A percentile compares a stretch with the other conserved stretches of the same genome.
These are phyloP conservation scores for Lepidothrix coronata DNA, from an alignment of 2,113 vertebrate genomes.

Conservation along the genomic window DNA sequence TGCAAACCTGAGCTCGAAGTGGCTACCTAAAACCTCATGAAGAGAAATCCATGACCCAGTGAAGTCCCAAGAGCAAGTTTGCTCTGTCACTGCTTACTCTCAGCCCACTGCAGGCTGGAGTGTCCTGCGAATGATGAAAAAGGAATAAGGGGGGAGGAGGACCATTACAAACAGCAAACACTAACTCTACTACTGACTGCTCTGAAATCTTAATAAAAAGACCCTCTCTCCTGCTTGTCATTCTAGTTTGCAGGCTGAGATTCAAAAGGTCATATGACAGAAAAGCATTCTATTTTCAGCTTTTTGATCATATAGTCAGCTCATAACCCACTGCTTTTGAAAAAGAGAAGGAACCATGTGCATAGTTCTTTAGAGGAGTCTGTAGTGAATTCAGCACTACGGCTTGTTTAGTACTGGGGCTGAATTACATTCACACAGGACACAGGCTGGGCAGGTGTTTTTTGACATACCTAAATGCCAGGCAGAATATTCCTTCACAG, in stretches of 20 bases:
- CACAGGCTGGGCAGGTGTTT: background rate
- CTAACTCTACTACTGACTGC: background rate
- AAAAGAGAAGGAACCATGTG: background rate
- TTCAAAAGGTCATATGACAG: background rate
- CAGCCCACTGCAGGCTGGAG: background rate
- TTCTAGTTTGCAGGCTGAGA: background rate
- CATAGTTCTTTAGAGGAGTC: background rate
- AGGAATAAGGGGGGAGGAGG: accelerated
- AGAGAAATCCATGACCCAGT: background rate
- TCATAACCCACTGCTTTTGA: background rate
- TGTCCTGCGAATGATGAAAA: background rate
- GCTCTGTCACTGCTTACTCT: background rate
- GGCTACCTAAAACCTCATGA: background rate
- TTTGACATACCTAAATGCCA: background rate
- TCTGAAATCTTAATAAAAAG: background rate
- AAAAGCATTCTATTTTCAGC: background rate
- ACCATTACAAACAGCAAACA: background rate
- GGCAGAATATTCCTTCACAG: background rate
- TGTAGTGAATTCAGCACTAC: background rate
- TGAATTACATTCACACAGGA: background rate
- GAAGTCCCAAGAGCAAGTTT: background rate
- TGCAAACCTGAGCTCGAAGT: background rate
- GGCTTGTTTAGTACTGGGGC: background rate
- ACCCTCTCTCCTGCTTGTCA: background rate
- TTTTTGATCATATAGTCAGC: background rate